A percentile compares a stretch with the other conserved stretches of the same genome.
Evolutionary conservation across 23 tunicate species (phyloP).

Genomic region (Phallusia fumigata): DNA sequence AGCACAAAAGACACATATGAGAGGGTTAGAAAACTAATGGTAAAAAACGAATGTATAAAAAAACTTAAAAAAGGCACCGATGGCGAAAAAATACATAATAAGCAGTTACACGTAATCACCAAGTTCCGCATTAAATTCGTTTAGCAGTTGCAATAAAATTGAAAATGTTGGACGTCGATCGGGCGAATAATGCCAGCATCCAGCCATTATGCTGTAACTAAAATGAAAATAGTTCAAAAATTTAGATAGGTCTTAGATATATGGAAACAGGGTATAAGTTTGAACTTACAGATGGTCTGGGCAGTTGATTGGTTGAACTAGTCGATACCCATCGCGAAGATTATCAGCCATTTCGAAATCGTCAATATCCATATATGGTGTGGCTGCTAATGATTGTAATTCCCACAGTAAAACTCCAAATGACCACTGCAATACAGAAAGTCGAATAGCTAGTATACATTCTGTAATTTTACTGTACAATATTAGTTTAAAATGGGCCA

Average conservation of each 20-base stretch:
- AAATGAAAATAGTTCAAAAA: too few species aligned
- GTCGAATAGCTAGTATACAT: background rate
- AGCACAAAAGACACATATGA: too few species aligned
- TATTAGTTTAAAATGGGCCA: too few species aligned
- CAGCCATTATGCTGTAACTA: slow-evolving; percentile 77
- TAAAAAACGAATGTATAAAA: background rate
- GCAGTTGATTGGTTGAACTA: slow-evolving; percentile 84
- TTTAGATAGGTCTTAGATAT: too few species aligned
- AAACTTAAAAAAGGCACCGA: slow-evolving; percentile 5
- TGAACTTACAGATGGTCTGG: slow-evolving; percentile 77
- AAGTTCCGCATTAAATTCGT: slow-evolving; percentile 79
- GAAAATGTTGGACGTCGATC: slow-evolving; percentile 81
- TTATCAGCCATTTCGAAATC: slow-evolving; percentile 92
- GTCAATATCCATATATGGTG: slow-evolving; percentile 85
- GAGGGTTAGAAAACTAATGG: too few species aligned
- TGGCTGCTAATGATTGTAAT: slow-evolving; percentile 79
- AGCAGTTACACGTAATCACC: slow-evolving; percentile 66
- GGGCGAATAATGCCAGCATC: slow-evolving; percentile 96
- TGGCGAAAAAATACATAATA: background rate
- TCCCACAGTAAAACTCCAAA: slow-evolving; percentile 96
- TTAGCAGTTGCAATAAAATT: slow-evolving; percentile 48
- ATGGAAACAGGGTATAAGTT: too few species aligned
- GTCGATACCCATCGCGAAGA: slow-evolving; percentile 72
- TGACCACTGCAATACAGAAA: slow-evolving; percentile 71
- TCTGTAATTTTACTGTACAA: too few species aligned